phyloP scores from a whole-genome alignment of 2,888 invertebrate genomes.

The Amaurobius ferox region DNA sequence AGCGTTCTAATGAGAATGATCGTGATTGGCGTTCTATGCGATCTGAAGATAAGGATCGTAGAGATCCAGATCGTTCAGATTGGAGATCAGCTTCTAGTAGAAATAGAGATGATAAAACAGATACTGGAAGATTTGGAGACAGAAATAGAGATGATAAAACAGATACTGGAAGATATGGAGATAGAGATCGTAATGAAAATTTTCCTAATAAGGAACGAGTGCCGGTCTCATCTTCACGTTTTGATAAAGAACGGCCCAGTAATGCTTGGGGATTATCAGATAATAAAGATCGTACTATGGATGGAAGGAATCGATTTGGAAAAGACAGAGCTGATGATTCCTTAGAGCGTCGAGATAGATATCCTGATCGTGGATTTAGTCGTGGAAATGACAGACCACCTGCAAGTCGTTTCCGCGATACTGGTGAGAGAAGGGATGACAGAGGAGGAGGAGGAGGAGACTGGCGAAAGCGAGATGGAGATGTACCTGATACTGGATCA shows the following conservation, averaged over 20 bases:
- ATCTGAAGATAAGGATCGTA: conserved; percentile 19
- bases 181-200: background rate
- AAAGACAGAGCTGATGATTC: background rate
- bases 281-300: background rate
- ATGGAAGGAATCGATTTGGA: conserved; percentile 21
- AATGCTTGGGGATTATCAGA: background rate
- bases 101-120: conserved; percentile 28
- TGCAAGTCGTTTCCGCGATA: background rate
- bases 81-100: conserved; percentile 39
- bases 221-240: background rate
- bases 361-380: no score
- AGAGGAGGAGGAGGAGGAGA: no score
- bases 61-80: conserved; percentile 43
- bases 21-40: conserved; percentile 19
- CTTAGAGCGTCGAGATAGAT: background rate
- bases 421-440: conserved; percentile 17
- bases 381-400: conserved; percentile 1
- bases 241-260: conserved; percentile 24
- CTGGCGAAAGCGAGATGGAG: conserved; percentile 22
- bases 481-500: conserved; percentile 7
- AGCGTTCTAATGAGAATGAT: no score
- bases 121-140: conserved; percentile 31
- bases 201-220: background rate
- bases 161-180: no score
- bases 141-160: no score